phyloP scores from a whole-genome alignment of 2,888 invertebrate species.

The Lasiommata megera region DNA sequence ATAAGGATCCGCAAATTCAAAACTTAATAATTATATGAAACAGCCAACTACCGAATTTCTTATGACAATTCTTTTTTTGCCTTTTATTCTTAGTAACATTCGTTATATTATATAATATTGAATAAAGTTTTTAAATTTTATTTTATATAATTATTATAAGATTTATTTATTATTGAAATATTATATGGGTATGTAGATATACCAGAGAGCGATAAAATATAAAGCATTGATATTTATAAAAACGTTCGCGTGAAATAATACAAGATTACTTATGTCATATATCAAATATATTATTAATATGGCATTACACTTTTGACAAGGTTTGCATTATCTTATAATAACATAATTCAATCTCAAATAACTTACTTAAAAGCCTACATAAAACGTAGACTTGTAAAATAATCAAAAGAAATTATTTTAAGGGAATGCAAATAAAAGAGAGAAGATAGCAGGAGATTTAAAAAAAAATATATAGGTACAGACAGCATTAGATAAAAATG shows the following conservation, averaged over 20 bases:
- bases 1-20: no score
- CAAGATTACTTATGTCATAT: conserved; percentile 5
- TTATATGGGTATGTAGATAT: background rate
- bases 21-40: no score
- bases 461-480: background rate
- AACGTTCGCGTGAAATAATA: conserved; percentile 9
- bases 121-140: background rate
- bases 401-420: conserved; percentile 55
- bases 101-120: no score
- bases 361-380: conserved; percentile 70
- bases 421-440: conserved; percentile 38
- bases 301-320: conserved; percentile 24
- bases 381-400: conserved; percentile 74
- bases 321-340: conserved; percentile 26
- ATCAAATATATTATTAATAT: conserved; percentile 34
- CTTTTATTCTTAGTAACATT: no score
- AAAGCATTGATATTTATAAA: conserved; percentile 6
- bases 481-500: no score
- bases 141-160: background rate
- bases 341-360: conserved; percentile 32
- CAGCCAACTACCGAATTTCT: no score
- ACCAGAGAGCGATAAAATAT: conserved; percentile 10
- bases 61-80: no score
- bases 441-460: background rate
- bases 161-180: conserved; percentile 1